phyloP scores from a whole-genome alignment of 2,888 invertebrate genomes.

The Melipona beecheii region DNA sequence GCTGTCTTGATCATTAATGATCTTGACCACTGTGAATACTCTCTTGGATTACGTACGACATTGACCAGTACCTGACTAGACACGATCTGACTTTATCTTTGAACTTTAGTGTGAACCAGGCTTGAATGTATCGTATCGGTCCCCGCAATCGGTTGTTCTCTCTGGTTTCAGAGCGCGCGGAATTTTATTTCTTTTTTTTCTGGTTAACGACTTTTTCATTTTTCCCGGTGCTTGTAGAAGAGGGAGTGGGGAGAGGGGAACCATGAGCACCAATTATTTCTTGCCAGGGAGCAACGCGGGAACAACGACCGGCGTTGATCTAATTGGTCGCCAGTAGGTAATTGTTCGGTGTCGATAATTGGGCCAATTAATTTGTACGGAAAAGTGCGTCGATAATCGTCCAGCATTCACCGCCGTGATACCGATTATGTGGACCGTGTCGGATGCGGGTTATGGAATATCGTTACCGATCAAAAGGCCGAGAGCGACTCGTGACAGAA shows the following conservation, averaged over 20 bases:
- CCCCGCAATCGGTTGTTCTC: neutral
- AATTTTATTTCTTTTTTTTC: neutral
- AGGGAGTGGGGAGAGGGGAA: conserved; percentile 1
- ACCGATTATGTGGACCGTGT: conserved; percentile 73
- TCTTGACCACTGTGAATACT: too few relatives aligned
- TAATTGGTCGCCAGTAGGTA: conserved; percentile 82
- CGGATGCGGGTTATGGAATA: conserved; percentile 75
- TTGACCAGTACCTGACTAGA: too few relatives aligned
- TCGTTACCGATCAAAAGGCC: conserved; percentile 73
- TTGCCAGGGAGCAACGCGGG: conserved; percentile 57
- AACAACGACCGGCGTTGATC: conserved; percentile 79
- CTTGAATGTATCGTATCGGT: neutral
- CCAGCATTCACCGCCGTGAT: conserved; percentile 74
- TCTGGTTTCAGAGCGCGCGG: neutral
- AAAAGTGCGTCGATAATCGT: conserved; percentile 80
- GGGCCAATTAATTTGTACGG: conserved; percentile 83
- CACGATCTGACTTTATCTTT: too few relatives aligned
- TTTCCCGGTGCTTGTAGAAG: conserved; percentile 12
- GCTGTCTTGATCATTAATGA: too few relatives aligned
- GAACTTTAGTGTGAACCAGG: too few relatives aligned
- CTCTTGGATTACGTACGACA: too few relatives aligned
- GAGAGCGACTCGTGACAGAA: conserved; percentile 52
- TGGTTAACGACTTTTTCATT: conserved; percentile 17
- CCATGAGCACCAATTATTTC: conserved; percentile 72
- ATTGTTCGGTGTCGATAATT: conserved; percentile 81